Percentiles rank a stretch among this genome's conserved stretches.
Conservation (phyloP, 2,113 vertebrate species). For the Falco punctatus region DNA sequence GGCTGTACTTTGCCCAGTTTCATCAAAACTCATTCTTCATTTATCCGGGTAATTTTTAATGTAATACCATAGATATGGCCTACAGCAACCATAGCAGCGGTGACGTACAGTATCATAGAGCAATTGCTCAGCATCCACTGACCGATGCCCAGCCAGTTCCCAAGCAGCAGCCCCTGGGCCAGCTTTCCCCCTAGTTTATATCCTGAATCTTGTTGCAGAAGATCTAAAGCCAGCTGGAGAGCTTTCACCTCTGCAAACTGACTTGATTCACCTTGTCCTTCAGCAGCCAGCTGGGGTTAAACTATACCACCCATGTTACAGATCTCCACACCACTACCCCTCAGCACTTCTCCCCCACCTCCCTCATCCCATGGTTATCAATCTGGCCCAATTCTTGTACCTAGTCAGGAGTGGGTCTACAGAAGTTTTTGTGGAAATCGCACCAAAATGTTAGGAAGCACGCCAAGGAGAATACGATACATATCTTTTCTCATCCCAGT, state of each 20-base stretch:
- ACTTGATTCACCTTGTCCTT: neutral
- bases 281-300: neutral
- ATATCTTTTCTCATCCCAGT: neutral
- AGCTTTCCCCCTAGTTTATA: neutral
- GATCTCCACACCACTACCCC: neutral
- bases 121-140: neutral
- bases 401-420: neutral
- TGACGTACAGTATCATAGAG: neutral
- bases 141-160: neutral
- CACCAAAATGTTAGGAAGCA: neutral
- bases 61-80: neutral
- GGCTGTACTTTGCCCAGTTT: too few relatives aligned
- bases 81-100: neutral
- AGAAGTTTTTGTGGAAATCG: neutral
- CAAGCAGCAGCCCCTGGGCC: rapidly evolving
- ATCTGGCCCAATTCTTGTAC: neutral
- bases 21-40: too few relatives aligned
- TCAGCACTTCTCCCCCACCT: neutral
- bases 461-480: neutral
- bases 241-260: neutral
- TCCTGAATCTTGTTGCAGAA: neutral
- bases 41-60: neutral
- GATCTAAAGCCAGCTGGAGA: neutral
- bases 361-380: neutral
- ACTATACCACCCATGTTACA: neutral